These are phyloP conservation scores for Cavia porcellus DNA, from an alignment of 2,113 vertebrate species.

Conservation along the genomic window DNA sequence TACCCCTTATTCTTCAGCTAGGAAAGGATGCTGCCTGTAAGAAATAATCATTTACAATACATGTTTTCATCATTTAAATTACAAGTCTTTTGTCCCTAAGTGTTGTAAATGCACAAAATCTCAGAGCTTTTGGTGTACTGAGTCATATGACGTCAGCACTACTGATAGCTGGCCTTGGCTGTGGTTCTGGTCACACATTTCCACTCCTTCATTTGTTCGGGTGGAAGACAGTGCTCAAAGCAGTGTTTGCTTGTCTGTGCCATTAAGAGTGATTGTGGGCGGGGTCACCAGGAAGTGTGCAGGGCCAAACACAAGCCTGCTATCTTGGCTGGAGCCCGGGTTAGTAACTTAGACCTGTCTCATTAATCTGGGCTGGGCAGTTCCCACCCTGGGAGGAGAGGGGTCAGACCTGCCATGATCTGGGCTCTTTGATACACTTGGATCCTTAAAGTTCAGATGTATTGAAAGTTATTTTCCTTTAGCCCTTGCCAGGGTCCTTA, in stretches of 20 bases:
- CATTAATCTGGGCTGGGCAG: neutral
- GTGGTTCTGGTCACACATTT: neutral
- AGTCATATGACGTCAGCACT: neutral
- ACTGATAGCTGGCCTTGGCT: neutral
- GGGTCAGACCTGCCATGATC: neutral
- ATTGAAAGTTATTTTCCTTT: neutral
- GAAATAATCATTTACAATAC: neutral
- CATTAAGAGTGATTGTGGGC: neutral
- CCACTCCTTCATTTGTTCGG: neutral
- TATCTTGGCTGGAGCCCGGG: neutral
- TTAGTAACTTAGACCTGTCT: no score
- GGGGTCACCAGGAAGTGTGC: neutral
- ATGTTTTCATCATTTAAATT: neutral
- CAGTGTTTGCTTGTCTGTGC: neutral
- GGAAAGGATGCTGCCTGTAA: neutral
- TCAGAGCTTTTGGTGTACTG: neutral
- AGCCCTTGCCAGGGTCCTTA: neutral
- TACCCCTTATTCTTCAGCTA: neutral
- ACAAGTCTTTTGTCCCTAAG: neutral
- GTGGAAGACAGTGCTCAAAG: neutral
- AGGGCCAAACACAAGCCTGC: no score
- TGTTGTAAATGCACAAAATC: conserved; percentile 6
- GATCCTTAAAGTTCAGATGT: neutral
- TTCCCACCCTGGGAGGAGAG: neutral
- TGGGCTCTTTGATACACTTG: neutral